Percentiles rank a stretch among this genome's conserved stretches.
Evolutionary conservation across 2,888 invertebrate genomes (phyloP).

Genomic region (Meghimatium bilineatum): DNA sequence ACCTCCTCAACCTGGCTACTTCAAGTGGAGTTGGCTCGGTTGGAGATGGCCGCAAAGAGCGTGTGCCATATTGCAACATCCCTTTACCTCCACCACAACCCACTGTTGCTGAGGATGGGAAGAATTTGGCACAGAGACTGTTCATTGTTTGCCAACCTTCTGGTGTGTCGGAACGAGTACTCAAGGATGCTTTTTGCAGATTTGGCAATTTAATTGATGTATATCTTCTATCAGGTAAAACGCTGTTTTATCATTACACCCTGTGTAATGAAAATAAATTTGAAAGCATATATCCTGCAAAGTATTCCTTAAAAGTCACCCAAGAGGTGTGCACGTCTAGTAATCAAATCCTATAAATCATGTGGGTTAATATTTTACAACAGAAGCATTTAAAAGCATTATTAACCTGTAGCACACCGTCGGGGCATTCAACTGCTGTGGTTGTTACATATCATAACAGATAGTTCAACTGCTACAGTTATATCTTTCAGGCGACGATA

Average conservation of each 20-base stretch:
- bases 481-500: too few relatives aligned
- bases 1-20: conserved; percentile 53
- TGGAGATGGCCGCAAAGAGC: conserved; percentile 56
- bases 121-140: conserved; percentile 78
- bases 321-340: too few relatives aligned
- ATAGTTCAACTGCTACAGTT: too few relatives aligned
- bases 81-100: conserved; percentile 79
- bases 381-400: too few relatives aligned
- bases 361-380: too few relatives aligned
- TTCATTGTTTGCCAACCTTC: conserved; percentile 81
- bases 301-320: too few relatives aligned
- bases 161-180: conserved; percentile 86
- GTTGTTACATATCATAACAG: too few relatives aligned
- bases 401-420: too few relatives aligned
- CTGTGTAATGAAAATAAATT: too few relatives aligned
- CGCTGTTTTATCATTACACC: neutral
- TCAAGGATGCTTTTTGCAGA: conserved; percentile 92
- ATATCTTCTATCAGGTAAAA: conserved; percentile 86
- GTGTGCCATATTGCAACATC: conserved; percentile 80
- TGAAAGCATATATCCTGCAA: too few relatives aligned
- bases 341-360: too few relatives aligned
- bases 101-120: conserved; percentile 77
- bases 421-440: too few relatives aligned
- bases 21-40: conserved; percentile 34
- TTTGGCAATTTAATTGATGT: conserved; percentile 94